Conservation (phyloP, 30 jellyfish, hydroid and myxozoan species). For the Chironex yamaguchii region DNA sequence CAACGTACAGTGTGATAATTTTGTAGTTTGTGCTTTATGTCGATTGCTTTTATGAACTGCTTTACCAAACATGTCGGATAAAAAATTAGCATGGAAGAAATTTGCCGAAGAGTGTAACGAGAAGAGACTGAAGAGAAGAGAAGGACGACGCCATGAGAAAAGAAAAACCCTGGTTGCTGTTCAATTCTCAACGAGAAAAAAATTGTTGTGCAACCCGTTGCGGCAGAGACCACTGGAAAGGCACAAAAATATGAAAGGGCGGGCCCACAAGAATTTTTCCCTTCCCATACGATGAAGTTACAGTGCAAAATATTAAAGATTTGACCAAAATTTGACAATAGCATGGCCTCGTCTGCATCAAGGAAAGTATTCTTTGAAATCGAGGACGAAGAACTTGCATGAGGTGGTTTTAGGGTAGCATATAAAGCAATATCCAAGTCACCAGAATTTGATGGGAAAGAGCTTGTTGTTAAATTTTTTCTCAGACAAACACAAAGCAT, state of each 20-base stretch:
- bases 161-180: background rate
- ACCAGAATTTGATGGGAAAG: background rate
- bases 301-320: conserved; percentile 4
- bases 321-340: conserved; percentile 21
- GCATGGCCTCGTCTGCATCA: conserved; percentile 53
- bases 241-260: conserved; percentile 56
- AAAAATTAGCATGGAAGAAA: too few relatives aligned
- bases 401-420: conserved; percentile 62
- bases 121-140: background rate
- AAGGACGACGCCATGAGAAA: background rate
- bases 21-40: too few relatives aligned
- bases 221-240: conserved; percentile 52
- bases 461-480: conserved; percentile 3
- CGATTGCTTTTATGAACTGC: too few relatives aligned
- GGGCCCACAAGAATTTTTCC: conserved; percentile 59
- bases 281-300: conserved; percentile 25
- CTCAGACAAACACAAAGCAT: conserved; percentile 1
- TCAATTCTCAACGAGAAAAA: conserved; percentile 22
- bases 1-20: too few relatives aligned
- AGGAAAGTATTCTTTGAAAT: background rate
- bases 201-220: conserved; percentile 42
- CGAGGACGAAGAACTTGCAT: background rate
- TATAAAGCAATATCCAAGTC: conserved; percentile 19
- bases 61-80: too few relatives aligned
- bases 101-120: conserved; percentile 7